Conservation (phyloP, 1,140 invertebrate genomes). For the Bombus difficillimus region DNA sequence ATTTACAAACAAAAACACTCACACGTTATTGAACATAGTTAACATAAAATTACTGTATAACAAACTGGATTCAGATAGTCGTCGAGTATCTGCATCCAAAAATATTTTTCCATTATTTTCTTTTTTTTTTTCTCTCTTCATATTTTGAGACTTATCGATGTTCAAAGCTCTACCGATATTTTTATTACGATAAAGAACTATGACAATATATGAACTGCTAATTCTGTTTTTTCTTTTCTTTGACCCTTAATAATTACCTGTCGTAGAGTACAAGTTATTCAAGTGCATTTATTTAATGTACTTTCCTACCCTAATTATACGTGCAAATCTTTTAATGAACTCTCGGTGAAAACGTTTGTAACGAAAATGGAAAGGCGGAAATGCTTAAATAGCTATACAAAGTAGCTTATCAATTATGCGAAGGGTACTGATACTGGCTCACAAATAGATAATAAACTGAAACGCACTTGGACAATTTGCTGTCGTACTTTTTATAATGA, state of each 20-base stretch:
- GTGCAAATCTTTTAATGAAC: slow-evolving; percentile 58
- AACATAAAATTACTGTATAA: slow-evolving; percentile 62
- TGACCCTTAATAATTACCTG: slow-evolving; percentile 32
- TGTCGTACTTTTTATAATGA: slow-evolving; percentile 64
- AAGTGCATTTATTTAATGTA: slow-evolving; percentile 60
- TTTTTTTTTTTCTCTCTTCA: background rate
- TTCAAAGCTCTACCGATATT: slow-evolving; percentile 54
- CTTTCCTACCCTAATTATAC: slow-evolving; percentile 55
- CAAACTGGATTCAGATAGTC: slow-evolving; percentile 63
- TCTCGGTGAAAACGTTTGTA: slow-evolving; percentile 50
- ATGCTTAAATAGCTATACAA: slow-evolving; percentile 65
- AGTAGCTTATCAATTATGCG: slow-evolving; percentile 67
- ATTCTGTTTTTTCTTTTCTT: slow-evolving; percentile 19
- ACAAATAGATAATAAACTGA: slow-evolving; percentile 64
- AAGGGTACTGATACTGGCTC: slow-evolving; percentile 69
- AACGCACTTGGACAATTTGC: slow-evolving; percentile 70
- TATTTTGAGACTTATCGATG: slow-evolving; percentile 49
- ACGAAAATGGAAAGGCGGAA: slow-evolving; percentile 54
- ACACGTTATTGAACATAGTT: slow-evolving; percentile 65
- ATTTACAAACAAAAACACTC: slow-evolving; percentile 75
- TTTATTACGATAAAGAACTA: slow-evolving; percentile 54
- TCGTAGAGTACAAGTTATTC: slow-evolving; percentile 64
- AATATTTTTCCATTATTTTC: slow-evolving; percentile 34
- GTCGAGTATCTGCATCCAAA: slow-evolving; percentile 58
- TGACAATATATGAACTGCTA: slow-evolving; percentile 57